Evolutionary conservation across 2,797 vertebrate species (phyloP).

Genomic region (Dryobates pubescens): DNA sequence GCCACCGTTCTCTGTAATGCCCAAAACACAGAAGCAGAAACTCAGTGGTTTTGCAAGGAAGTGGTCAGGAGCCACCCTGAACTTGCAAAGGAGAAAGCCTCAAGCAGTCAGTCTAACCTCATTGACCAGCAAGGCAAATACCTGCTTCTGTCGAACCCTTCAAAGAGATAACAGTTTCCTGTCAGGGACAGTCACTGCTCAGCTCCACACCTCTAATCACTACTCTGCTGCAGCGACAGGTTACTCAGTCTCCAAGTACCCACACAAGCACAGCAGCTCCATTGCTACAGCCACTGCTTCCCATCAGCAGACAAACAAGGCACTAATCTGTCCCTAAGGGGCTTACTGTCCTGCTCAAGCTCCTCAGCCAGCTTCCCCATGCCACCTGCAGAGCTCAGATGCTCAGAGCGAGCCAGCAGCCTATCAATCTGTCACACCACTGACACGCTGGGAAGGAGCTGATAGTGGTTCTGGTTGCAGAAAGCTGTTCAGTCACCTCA

Average conservation of each 20-base stretch:
- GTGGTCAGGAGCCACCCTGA: neutral
- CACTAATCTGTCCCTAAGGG: conserved; percentile 14
- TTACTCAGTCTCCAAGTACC: neutral
- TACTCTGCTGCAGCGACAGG: neutral
- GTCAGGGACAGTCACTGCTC: neutral
- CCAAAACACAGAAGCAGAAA: conserved; percentile 23
- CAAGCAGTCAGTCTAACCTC: conserved; percentile 1
- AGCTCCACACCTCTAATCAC: neutral
- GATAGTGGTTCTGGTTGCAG: neutral
- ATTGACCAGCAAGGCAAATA: neutral
- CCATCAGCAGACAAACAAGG: neutral
- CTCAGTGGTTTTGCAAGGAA: conserved; percentile 23
- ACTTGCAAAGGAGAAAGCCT: neutral
- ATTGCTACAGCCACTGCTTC: neutral
- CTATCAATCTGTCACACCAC: neutral
- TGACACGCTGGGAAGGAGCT: neutral
- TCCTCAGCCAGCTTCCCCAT: neutral
- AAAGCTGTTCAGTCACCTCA: neutral
- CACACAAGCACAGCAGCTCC: neutral
- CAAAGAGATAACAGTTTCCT: neutral
- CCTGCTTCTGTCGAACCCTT: neutral
- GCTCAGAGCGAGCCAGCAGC: neutral
- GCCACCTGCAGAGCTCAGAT: neutral
- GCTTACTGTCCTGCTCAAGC: conserved; percentile 13
- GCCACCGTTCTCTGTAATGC: neutral